Conservation (phyloP, 2,888 invertebrate species). For the Omphaloscelis lunosa region DNA sequence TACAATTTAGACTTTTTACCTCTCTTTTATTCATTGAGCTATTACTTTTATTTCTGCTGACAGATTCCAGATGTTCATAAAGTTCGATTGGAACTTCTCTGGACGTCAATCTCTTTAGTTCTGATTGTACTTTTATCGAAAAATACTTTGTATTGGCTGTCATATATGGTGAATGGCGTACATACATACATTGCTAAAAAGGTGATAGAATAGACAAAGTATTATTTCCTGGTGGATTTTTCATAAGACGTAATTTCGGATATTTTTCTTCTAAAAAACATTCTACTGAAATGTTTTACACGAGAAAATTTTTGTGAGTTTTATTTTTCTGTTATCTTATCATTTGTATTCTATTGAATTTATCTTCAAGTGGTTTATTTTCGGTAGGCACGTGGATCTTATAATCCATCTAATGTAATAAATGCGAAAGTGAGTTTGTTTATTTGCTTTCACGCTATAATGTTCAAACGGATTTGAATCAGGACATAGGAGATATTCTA, state of each 20-base stretch:
- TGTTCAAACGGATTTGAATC: too few species aligned
- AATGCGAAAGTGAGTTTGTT: too few species aligned
- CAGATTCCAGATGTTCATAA: slow-evolving; percentile 56
- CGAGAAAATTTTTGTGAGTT: not conserved
- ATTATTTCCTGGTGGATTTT: not conserved
- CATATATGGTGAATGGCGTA: not conserved
- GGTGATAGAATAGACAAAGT: not conserved
- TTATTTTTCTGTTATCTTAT: slow-evolving; percentile 14
- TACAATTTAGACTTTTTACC: slow-evolving; percentile 64
- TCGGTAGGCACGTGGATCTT: not conserved
- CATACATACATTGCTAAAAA: slow-evolving; percentile 5
- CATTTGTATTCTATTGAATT: not conserved
- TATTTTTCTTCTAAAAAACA: not conserved
- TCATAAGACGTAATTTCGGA: not conserved
- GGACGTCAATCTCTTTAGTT: slow-evolving; percentile 46
- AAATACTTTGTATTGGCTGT: slow-evolving; percentile 23
- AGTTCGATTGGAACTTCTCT: slow-evolving; percentile 29
- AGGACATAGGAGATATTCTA: too few species aligned
- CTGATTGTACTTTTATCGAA: slow-evolving; percentile 40
- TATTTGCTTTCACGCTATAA: too few species aligned
- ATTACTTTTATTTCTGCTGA: slow-evolving; percentile 67
- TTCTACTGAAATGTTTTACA: not conserved
- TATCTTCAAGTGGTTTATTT: not conserved
- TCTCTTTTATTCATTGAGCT: slow-evolving; percentile 67
- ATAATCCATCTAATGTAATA: too few species aligned